A percentile compares a stretch with the other conserved stretches of the same genome.
Evolutionary conservation across 2,797 vertebrate species (phyloP).

Genomic region (Pantherophis vulpinus): DNA sequence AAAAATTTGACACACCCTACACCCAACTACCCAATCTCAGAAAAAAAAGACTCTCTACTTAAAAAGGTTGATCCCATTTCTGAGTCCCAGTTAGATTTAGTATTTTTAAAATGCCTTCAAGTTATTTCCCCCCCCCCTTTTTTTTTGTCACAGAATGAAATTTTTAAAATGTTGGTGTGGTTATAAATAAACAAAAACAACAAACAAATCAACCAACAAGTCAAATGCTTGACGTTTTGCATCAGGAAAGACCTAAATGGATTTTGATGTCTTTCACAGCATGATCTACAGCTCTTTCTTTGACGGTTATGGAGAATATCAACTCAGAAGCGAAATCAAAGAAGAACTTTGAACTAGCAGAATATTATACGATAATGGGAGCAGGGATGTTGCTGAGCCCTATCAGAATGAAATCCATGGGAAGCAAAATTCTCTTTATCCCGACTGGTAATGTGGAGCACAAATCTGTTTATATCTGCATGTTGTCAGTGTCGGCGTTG

Average conservation of each 20-base stretch:
- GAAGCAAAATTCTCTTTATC: constrained; percentile 59
- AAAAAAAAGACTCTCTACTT: neutral
- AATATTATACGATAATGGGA: constrained; percentile 64
- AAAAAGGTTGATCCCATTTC: neutral
- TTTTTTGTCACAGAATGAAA: neutral
- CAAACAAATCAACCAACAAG: neutral
- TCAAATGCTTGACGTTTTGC: neutral
- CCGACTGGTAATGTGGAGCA: neutral
- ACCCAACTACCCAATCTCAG: neutral
- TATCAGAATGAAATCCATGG: constrained; percentile 60
- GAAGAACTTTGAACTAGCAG: constrained; percentile 33
- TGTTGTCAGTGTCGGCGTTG: neutral
- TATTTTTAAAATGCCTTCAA: neutral
- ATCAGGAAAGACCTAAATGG: neutral
- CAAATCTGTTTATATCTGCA: neutral
- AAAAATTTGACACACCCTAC: too few species aligned
- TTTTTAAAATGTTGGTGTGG: neutral
- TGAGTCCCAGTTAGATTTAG: neutral
- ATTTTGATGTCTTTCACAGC: constrained; percentile 28
- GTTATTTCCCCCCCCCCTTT: neutral
- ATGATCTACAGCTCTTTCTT: neutral
- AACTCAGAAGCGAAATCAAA: neutral
- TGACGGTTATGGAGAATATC: neutral
- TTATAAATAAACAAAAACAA: neutral
- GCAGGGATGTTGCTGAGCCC: constrained; percentile 45